Evolutionary conservation across 2,888 invertebrate species (phyloP).

Genomic region (Ophioninae sp.): DNA sequence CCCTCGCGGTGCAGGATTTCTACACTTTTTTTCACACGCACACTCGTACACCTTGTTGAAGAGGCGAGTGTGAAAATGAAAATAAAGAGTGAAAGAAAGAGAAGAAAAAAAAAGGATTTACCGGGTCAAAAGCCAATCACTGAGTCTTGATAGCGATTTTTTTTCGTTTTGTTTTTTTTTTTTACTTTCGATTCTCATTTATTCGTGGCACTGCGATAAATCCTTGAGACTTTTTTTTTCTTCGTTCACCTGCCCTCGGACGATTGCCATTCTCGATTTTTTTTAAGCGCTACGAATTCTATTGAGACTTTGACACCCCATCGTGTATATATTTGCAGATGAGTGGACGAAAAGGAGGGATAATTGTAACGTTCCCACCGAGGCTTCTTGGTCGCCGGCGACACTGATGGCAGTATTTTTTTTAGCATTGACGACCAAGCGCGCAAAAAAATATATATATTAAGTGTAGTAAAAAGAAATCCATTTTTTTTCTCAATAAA

Average conservation of each 20-base stretch:
- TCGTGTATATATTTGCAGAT: too few species aligned
- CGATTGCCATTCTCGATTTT: background rate
- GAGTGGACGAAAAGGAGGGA: too few species aligned
- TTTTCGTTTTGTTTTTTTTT: slow-evolving; percentile 28
- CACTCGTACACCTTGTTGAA: background rate
- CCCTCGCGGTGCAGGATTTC: background rate
- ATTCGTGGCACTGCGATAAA: slow-evolving; percentile 12
- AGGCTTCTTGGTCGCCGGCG: too few species aligned
- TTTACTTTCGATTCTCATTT: slow-evolving; percentile 33
- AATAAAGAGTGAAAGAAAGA: background rate
- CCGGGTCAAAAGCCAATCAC: slow-evolving; percentile 36
- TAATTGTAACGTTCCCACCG: too few species aligned
- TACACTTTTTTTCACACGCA: background rate
- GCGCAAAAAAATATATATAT: too few species aligned
- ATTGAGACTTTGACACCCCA: too few species aligned
- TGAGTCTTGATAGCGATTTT: background rate
- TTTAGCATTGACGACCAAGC: too few species aligned
- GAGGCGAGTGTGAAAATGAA: background rate
- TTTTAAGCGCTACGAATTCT: background rate
- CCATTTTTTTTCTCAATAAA: too few species aligned
- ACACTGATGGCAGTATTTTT: too few species aligned
- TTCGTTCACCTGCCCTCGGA: background rate
- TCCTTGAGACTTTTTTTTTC: background rate
- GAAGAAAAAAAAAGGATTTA: slow-evolving; percentile 16
- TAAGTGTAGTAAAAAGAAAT: too few species aligned